phyloP scores from a whole-genome alignment of 2,113 vertebrate species.

The Gambusia affinis region DNA sequence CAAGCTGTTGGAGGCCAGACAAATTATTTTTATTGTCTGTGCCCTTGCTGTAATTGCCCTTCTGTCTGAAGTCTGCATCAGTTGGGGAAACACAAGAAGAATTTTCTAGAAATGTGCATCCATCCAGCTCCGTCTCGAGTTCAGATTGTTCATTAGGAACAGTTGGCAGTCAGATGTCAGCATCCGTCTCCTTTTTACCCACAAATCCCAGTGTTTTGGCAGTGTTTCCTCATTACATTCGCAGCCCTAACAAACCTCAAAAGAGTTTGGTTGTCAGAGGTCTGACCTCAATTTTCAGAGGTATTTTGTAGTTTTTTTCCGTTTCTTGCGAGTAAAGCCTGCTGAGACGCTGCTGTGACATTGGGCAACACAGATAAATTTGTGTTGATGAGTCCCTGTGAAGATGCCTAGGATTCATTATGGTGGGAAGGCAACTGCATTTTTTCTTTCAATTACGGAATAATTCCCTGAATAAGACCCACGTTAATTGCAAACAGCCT shows the following conservation, averaged over 20 bases:
- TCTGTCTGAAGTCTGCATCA: not conserved
- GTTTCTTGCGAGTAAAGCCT: not conserved
- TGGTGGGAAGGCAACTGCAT: not conserved
- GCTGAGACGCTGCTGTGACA: conserved; percentile 1
- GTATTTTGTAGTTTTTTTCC: conserved; percentile 3
- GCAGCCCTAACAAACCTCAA: conserved; percentile 36
- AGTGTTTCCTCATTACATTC: conserved; percentile 41
- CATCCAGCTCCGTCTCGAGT: conserved; percentile 9
- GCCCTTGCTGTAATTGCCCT: conserved; percentile 30
- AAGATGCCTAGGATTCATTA: not conserved
- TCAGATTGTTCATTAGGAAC: conserved; percentile 49
- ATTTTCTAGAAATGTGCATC: conserved; percentile 32
- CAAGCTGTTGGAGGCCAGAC: not conserved
- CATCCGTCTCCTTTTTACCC: conserved; percentile 26
- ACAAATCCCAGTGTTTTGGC: conserved; percentile 29
- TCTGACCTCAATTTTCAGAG: conserved; percentile 11
- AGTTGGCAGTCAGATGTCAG: conserved; percentile 44
- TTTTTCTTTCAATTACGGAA: not conserved
- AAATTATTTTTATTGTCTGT: conserved; percentile 14
- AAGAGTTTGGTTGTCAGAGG: conserved; percentile 18
- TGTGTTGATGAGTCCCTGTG: not conserved
- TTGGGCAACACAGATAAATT: not conserved
- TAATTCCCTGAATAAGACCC: not conserved
- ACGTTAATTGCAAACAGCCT: not conserved
- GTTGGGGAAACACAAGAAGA: conserved; percentile 22